Base-by-base conservation (phyloP, 2,888 invertebrate genomes). In the Zaprionus bogoriensis region DNA sequence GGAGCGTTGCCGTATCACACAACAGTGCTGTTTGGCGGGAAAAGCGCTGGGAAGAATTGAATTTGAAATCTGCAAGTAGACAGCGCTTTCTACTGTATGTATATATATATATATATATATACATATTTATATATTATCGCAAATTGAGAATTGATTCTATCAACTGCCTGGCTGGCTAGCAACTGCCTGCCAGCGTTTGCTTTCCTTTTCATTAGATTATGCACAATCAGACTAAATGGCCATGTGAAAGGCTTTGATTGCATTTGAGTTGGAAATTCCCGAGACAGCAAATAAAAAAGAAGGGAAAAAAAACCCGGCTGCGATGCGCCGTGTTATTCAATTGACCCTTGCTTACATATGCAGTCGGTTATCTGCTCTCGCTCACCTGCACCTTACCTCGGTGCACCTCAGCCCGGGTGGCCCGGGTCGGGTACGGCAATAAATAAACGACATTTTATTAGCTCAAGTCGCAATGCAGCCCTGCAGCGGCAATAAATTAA, bases 291-390 rank as follows among this genome's bases (percentile, higher is more conserved):
- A 6, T 32, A 14, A 36, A 36, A 36, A 7, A 32, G 25, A 10
- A n/a, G 30, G 12, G 22, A 7, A 22, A n/a, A 32, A 32, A 32
- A 32, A 32, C 14, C 32, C 32, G 12, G 14, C n/a, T n/a, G n/a
- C n/a, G n/a, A n/a, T n/a, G n/a, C n/a, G n/a, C 10, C 7, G 12
- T 39, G 67, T 45, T 42, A 52, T 50, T 61, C 61, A 70, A 70
- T 55, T 61, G 68, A 52, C 73, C 57, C 38, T 41, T 46, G 45
- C 27, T 41, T 42, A 14, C 50, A 36, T 14, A 17, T 36, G 4
- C 17, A 36, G 7, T 14, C 17, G 2, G 14, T n/a, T n/a, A n/a
- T n/a, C 14, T 7, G 14, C 2, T 3, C 32, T 14, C 28, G 12
- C 14, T 6, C 12, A 30, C 30, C 30, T 32, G 12, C 30, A 12